Conservation (phyloP, 2,888 invertebrate genomes). For the Agonopterix alstromeriana region DNA sequence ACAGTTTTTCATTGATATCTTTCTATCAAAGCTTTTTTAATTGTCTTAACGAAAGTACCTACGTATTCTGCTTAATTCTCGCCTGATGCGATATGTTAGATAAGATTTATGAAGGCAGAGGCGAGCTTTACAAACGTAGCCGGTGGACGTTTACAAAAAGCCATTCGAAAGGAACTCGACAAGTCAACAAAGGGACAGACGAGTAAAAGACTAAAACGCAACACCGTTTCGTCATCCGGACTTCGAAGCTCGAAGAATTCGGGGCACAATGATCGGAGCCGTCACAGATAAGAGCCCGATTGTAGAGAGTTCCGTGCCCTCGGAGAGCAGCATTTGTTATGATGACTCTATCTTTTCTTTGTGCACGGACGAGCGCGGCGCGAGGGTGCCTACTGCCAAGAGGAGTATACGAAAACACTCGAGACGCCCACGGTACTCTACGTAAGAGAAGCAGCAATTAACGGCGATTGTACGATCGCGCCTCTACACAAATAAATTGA, state of each 20-base stretch:
- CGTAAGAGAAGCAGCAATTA: constrained; percentile 70
- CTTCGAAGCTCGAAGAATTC: constrained; percentile 57
- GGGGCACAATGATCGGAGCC: constrained; percentile 64
- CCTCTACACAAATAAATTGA: constrained; percentile 53
- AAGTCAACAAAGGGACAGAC: constrained; percentile 63
- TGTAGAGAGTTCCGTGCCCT: constrained; percentile 60
- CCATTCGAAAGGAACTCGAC: constrained; percentile 58
- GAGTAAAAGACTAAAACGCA: constrained; percentile 62
- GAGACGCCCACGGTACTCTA: constrained; percentile 43
- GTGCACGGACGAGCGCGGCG: constrained; percentile 43
- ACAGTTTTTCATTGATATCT: not conserved
- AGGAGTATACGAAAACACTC: constrained; percentile 6
- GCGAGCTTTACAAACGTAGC: constrained; percentile 54
- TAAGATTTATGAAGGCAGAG: constrained; percentile 63
- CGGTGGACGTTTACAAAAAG: constrained; percentile 61
- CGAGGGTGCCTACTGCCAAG: constrained; percentile 11
- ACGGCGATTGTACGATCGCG: constrained; percentile 54
- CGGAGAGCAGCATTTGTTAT: constrained; percentile 68
- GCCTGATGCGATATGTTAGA: constrained; percentile 56
- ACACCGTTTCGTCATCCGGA: constrained; percentile 32
- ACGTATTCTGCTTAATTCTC: constrained; percentile 34
- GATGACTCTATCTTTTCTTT: constrained; percentile 75
- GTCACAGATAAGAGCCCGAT: constrained; percentile 69
- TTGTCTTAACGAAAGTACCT: not conserved
- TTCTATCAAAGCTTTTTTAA: not conserved